Evolutionary conservation across 2,888 invertebrate species (phyloP).

Genomic region (Drosophila picticornis): DNA sequence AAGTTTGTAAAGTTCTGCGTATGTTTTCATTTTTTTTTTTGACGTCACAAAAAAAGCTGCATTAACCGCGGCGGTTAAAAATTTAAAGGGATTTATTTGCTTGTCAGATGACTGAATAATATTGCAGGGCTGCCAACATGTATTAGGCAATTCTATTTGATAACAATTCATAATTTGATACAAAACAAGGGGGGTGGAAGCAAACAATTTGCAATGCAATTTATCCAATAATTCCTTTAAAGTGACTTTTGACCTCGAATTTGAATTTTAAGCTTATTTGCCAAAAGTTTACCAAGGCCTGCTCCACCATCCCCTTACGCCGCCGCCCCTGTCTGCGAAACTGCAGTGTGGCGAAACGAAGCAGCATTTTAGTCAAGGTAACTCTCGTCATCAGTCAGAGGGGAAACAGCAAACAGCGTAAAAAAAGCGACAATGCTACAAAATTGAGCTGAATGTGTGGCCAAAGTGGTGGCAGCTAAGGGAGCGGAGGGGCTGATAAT

Average conservation of each 20-base stretch:
- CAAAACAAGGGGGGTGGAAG: background rate
- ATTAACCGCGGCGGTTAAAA: conserved; percentile 12
- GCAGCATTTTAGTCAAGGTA: conserved; percentile 52
- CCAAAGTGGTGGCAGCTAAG: background rate
- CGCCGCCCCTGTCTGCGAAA: conserved; percentile 12
- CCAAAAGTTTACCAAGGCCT: background rate
- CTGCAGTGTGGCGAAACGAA: conserved; percentile 18
- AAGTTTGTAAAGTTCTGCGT: conserved; percentile 48
- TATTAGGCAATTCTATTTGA: background rate
- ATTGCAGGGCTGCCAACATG: background rate
- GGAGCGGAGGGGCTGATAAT: conserved; percentile 38
- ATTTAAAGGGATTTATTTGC: background rate
- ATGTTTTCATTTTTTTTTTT: conserved; percentile 3
- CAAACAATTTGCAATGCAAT: background rate
- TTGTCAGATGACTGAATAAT: background rate
- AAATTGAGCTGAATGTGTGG: conserved; percentile 43
- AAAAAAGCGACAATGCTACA: conserved; percentile 47
- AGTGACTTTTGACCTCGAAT: background rate
- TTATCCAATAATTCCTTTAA: background rate
- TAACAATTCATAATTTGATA: background rate
- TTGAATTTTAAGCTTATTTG: background rate
- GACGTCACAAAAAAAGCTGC: conserved; percentile 8
- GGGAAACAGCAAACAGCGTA: conserved; percentile 16
- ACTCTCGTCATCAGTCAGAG: conserved; percentile 36
- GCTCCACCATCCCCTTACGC: background rate